Evolutionary conservation across 1,140 invertebrate species (phyloP), one percentile per base, ranked within the genome.

Genomic region (Homarus americanus): DNA sequence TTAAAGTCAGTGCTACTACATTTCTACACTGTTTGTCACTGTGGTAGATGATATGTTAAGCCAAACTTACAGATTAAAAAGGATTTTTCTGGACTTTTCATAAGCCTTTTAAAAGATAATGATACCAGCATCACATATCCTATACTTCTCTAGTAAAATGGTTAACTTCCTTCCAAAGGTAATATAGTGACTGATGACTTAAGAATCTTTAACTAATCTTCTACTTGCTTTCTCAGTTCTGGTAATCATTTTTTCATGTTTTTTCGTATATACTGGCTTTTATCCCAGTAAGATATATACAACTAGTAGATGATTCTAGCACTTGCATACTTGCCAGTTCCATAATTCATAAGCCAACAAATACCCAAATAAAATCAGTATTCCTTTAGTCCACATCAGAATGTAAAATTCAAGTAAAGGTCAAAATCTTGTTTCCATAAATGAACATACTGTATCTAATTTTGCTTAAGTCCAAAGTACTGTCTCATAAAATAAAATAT

Each of bases 101-200:
- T 58, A 58, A 58, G 53, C 53, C 53, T 58, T 58, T 58, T 58
- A 58, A 58, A 58, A 58, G 53, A 58, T 58, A 58, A 58, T 20
- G 53, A 28, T 32, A 69, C 5, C 32, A 69, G 32, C 63, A 32
- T 34, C 7, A 69, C 24, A 69, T 69, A 10, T 69, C 63, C 12
- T 69, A 69, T 69, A 58, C 53, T 20, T 49, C 9, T 49, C 44
- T 49, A 49, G 15, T 49, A 15, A 49, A 49, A 49, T 24, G 24
- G 12, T 63, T 20, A 24, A 20, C 58, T 63, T 28, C 32, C 5
- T 12, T 69, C 5, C 28, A 9, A 15, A 49, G 44, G 44, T 20
- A 69, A 28, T 20, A 69, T 28, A 69, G 15, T 32, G 10, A 24
- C 5, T 32, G n/a, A 69, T 69, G n/a, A 69, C 28, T 28, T 69